phyloP scores from a whole-genome alignment of 2,113 vertebrate genomes.

The Pedionomus torquatus region DNA sequence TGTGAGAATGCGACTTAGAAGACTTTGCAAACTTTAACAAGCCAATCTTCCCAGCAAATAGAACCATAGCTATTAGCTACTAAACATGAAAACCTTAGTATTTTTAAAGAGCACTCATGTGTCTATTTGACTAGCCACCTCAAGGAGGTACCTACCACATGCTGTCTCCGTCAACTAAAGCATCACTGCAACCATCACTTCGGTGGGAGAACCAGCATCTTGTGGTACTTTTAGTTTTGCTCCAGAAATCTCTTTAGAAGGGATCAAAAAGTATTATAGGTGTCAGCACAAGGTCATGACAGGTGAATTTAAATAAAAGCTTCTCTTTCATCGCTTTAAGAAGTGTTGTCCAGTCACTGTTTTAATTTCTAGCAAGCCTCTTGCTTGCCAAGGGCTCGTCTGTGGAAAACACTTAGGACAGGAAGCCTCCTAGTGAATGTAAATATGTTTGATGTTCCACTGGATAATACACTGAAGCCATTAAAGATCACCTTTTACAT shows the following conservation, averaged over 20 bases:
- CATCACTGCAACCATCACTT: not conserved
- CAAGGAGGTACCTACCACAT: not conserved
- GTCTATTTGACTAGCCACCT: not conserved
- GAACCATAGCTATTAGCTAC: not conserved
- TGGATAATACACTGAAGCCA: not conserved
- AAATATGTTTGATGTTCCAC: not conserved
- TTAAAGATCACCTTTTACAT: not conserved
- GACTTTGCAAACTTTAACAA: not conserved
- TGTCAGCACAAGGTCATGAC: constrained; percentile 5
- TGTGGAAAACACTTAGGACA: not conserved
- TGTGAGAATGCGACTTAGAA: not conserved
- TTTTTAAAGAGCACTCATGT: not conserved
- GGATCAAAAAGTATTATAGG: not conserved
- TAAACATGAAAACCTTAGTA: not conserved
- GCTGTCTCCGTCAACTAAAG: not conserved
- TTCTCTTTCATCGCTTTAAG: not conserved
- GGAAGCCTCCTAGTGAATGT: not conserved
- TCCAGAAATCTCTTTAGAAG: constrained; percentile 25
- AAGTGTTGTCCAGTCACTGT: not conserved
- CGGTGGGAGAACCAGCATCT: not conserved
- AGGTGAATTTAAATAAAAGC: constrained; percentile 17
- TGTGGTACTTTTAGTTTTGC: not conserved
- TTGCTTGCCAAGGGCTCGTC: not conserved
- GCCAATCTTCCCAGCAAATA: not conserved
- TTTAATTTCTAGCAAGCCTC: constrained; percentile 33